Percentiles rank a stretch among this genome's conserved stretches.
Conservation (phyloP, 1,140 invertebrate species). For the Neodiprion lecontei region DNA sequence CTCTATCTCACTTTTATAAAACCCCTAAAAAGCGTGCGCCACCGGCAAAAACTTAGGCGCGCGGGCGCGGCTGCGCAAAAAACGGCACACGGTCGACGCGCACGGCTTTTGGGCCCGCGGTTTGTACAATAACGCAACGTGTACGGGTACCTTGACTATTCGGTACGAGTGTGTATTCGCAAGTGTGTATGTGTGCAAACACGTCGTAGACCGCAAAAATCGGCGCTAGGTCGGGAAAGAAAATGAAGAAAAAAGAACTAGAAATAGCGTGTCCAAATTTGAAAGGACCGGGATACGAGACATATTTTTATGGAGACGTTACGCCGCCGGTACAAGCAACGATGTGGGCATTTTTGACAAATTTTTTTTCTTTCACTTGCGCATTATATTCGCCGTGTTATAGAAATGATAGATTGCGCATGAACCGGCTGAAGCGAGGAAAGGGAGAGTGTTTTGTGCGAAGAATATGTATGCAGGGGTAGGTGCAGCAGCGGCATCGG, state of each 20-base stretch:
- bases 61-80: not conserved
- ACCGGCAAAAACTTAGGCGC: not conserved
- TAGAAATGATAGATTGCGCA: not conserved
- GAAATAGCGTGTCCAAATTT: not conserved
- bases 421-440: too few relatives aligned
- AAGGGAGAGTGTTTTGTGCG: too few relatives aligned
- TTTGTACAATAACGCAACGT: too few relatives aligned
- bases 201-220: not conserved
- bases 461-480: too few relatives aligned
- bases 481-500: too few relatives aligned
- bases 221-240: not conserved
- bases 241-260: not conserved
- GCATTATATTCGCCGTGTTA: not conserved
- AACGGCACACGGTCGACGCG: not conserved
- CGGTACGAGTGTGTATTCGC: too few relatives aligned
- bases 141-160: too few relatives aligned
- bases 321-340: not conserved
- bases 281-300: not conserved
- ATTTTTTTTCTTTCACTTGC: not conserved
- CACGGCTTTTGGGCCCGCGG: too few relatives aligned
- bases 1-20: slow-evolving; percentile 1
- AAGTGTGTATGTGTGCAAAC: too few relatives aligned
- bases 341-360: slow-evolving; percentile 1
- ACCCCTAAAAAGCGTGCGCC: not conserved
- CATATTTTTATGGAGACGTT: slow-evolving; percentile 6